phyloP scores from a whole-genome alignment of 2,797 vertebrate genomes.

The Australoheros facetus region DNA sequence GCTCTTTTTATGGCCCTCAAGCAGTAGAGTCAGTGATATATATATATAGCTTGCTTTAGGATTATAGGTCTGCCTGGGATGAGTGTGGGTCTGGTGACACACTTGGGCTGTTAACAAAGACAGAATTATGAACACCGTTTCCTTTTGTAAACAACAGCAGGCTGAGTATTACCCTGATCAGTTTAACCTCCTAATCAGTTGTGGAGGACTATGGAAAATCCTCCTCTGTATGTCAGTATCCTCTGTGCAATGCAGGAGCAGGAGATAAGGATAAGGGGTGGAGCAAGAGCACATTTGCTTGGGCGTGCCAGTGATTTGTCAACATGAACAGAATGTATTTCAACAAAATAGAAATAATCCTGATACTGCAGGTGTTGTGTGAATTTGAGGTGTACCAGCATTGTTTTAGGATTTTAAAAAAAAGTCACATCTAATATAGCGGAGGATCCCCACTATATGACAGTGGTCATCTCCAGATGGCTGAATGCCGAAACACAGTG shows the following conservation, averaged over 20 bases:
- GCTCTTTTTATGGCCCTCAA: constrained; percentile 16
- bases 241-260: neutral
- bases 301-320: constrained; percentile 16
- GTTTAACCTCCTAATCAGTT: constrained; percentile 59
- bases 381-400: neutral
- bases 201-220: constrained; percentile 28
- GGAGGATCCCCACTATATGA: constrained; percentile 1
- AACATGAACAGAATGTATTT: constrained; percentile 6
- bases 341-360: constrained; percentile 11
- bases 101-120: constrained; percentile 44
- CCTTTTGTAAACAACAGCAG: constrained; percentile 28
- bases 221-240: constrained; percentile 8
- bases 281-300: neutral
- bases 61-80: constrained; percentile 33
- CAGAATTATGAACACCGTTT: constrained; percentile 53
- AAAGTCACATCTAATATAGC: constrained; percentile 10
- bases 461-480: constrained; percentile 70
- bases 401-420: constrained; percentile 9
- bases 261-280: constrained; percentile 18
- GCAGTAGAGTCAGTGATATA: constrained; percentile 13
- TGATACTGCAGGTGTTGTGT: neutral
- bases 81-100: constrained; percentile 11
- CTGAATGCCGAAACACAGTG: constrained; percentile 60
- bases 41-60: constrained; percentile 28
- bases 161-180: constrained; percentile 41